Conservation (phyloP, 1,140 invertebrate species). For the Drosophila micromelanica region DNA sequence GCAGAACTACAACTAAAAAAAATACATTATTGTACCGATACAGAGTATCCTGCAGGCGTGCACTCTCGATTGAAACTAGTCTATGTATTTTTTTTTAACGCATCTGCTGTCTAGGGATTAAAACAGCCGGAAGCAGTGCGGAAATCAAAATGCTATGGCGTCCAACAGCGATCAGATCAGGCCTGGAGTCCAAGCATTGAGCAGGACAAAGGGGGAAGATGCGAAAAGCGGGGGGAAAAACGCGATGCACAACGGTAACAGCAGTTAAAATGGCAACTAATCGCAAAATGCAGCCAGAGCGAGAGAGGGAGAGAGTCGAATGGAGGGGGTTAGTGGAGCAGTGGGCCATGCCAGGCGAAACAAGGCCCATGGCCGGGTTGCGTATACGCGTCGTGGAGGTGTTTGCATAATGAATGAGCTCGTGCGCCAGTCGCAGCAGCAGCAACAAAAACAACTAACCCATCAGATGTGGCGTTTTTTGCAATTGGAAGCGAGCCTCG, state of each 20-base stretch:
- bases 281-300: constrained; percentile 60
- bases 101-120: constrained; percentile 60
- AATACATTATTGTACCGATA: neutral
- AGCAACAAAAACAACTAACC: constrained; percentile 37
- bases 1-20: no score
- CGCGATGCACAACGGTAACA: constrained; percentile 62
- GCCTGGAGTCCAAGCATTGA: constrained; percentile 15
- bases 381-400: constrained; percentile 56
- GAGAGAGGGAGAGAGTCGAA: neutral
- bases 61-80: neutral
- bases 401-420: constrained; percentile 79
- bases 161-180: constrained; percentile 46
- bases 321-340: neutral
- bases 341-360: neutral
- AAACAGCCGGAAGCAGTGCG: constrained; percentile 75
- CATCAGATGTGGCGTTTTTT: constrained; percentile 59
- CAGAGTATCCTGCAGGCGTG: neutral
- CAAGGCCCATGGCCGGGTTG: constrained; percentile 45
- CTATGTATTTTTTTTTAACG: constrained; percentile 14
- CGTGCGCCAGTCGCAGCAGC: constrained; percentile 23
- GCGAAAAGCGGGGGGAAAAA: constrained; percentile 24
- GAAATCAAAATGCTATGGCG: constrained; percentile 78
- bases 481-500: constrained; percentile 33
- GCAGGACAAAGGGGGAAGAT: neutral
- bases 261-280: constrained; percentile 82